Conservation (phyloP, 2,113 vertebrate species). For the Gnathonemus longibarbis region DNA sequence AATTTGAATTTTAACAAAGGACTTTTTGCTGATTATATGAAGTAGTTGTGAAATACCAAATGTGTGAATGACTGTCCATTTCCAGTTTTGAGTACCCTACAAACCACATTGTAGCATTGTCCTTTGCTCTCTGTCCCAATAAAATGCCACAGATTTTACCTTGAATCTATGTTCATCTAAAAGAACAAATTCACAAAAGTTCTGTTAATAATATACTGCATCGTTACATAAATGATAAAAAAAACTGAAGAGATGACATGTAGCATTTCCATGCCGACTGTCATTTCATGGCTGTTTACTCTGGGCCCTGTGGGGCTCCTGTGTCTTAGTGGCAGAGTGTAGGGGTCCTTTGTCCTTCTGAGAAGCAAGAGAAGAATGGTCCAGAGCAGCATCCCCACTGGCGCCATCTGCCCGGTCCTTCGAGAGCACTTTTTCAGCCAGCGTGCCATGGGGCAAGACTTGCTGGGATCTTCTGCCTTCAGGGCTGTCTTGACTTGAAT, state of each 20-base stretch:
- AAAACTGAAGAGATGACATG: background rate
- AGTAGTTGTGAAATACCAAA: slow-evolving; percentile 8
- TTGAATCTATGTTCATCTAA: background rate
- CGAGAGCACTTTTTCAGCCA: background rate
- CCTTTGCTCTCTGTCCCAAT: background rate
- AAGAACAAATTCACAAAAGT: background rate
- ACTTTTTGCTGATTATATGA: background rate
- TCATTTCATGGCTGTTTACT: background rate
- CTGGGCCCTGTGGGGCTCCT: background rate
- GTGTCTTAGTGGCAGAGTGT: background rate
- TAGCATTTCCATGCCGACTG: background rate
- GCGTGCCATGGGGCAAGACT: background rate
- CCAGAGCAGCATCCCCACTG: background rate
- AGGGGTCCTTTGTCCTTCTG: background rate
- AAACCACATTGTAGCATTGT: background rate
- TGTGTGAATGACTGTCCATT: background rate
- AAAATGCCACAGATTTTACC: background rate
- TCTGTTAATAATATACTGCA: background rate
- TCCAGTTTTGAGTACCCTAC: background rate
- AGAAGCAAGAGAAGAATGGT: background rate
- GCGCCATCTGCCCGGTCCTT: background rate
- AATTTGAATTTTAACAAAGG: slow-evolving; percentile 24
- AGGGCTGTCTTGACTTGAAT: background rate
- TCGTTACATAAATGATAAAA: background rate
- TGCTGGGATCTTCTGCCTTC: background rate